Percentiles rank a stretch among this genome's conserved stretches.
These are phyloP conservation scores for Dasysyrphus tricinctus DNA, from an alignment of 2,888 invertebrate genomes.

Conservation along the genomic window DNA sequence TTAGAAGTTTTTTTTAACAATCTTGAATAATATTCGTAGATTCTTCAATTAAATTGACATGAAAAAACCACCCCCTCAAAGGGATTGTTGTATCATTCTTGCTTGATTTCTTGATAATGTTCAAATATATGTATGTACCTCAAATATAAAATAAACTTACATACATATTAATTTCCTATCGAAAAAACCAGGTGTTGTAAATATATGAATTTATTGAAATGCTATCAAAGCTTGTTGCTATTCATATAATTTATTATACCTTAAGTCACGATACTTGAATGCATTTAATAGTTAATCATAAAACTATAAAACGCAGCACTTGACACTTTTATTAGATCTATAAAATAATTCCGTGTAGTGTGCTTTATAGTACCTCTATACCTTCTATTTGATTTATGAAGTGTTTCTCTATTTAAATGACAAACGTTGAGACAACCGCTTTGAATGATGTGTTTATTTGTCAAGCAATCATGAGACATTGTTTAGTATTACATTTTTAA, in stretches of 20 bases:
- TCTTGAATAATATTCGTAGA: no score
- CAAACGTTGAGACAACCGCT: constrained; percentile 1
- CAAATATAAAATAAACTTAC: no score
- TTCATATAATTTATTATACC: not conserved
- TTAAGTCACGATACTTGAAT: constrained; percentile 18
- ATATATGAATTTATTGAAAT: not conserved
- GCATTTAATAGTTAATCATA: constrained; percentile 19
- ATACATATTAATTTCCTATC: no score
- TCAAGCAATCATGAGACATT: constrained; percentile 48
- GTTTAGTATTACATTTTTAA: constrained; percentile 31
- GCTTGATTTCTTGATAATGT: no score
- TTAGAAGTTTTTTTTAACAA: no score
- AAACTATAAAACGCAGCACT: constrained; percentile 26
- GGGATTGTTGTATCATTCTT: no score
- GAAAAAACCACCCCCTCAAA: no score
- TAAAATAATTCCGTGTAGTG: constrained; percentile 35
- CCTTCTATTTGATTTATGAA: constrained; percentile 31
- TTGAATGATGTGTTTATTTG: constrained; percentile 24
- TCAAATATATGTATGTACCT: no score
- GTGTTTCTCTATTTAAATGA: constrained; percentile 2
- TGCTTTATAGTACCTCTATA: constrained; percentile 14
- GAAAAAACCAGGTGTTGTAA: not conserved
- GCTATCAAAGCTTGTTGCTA: not conserved
- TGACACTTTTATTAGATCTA: constrained; percentile 49
- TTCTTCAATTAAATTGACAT: no score